These are phyloP conservation scores for Nemoura dubitans DNA, from an alignment of 2,888 invertebrate genomes.

Conservation along the genomic window DNA sequence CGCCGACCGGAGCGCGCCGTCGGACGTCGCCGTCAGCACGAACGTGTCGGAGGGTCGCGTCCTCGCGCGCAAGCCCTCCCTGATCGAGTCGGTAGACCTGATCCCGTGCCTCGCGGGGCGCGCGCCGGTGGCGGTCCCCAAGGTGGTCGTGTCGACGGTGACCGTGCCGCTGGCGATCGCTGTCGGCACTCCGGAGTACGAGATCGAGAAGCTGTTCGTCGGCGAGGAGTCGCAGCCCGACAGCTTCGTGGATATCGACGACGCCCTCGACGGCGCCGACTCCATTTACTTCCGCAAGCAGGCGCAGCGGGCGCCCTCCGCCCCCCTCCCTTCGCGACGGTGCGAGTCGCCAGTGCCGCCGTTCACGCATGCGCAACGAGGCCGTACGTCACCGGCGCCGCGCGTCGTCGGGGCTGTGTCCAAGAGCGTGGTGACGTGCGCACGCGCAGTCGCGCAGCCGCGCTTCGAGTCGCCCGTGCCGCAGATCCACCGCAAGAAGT, in stretches of 20 bases:
- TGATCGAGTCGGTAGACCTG: neutral
- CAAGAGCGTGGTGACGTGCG: neutral
- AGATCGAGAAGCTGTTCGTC: neutral
- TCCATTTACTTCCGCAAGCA: constrained; percentile 2
- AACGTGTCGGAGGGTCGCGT: neutral
- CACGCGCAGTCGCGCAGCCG: neutral
- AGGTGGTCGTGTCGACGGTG: neutral
- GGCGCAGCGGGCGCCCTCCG: neutral
- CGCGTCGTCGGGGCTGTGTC: neutral
- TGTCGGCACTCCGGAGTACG: neutral
- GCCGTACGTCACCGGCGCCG: neutral
- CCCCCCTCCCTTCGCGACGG: neutral
- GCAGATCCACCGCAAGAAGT: constrained; percentile 35
- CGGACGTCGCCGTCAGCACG: neutral
- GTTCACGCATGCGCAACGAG: neutral
- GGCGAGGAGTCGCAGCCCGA: neutral
- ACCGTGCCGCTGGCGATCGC: neutral
- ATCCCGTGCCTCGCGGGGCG: neutral
- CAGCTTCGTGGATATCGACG: constrained; percentile 19
- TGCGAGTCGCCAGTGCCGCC: constrained; percentile 25
- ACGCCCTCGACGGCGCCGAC: neutral
- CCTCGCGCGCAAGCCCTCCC: neutral
- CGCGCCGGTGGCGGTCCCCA: neutral
- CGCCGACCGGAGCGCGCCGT: constrained; percentile 57
- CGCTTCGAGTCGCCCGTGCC: constrained; percentile 34